Evolutionary conservation across 2,113 vertebrate species (phyloP).

Genomic region (Oxyruncus cristatus): DNA sequence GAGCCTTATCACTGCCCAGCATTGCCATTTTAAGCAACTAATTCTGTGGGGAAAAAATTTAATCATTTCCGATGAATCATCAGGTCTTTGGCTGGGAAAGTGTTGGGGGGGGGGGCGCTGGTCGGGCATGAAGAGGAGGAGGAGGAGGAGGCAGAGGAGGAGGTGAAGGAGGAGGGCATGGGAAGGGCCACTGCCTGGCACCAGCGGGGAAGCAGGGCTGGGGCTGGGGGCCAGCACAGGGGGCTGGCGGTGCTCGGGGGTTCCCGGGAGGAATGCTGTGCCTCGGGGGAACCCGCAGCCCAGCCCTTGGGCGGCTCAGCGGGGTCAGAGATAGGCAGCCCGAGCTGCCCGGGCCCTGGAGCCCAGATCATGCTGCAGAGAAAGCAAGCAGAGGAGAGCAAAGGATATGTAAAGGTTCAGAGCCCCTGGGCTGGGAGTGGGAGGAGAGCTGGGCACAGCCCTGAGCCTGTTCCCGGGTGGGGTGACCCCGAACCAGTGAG

Average conservation of each 20-base stretch:
- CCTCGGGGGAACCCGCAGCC: not conserved
- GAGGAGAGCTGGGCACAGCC: not conserved
- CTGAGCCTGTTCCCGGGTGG: not conserved
- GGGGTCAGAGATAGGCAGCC: not conserved
- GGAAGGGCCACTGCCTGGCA: not conserved
- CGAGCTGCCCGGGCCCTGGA: rapidly evolving
- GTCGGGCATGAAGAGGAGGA: not conserved
- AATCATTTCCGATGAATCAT: conserved; percentile 68
- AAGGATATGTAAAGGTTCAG: not conserved
- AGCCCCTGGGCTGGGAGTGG: not conserved
- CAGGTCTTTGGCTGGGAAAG: not conserved
- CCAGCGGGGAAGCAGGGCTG: rapidly evolving
- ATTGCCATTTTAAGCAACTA: conserved; percentile 56
- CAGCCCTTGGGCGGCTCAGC: rapidly evolving
- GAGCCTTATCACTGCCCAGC: conserved; percentile 20
- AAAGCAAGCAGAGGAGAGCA: not conserved
- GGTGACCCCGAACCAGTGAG: rapidly evolving
- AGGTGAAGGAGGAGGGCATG: not conserved
- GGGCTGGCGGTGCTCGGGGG: not conserved
- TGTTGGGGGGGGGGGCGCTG: not conserved
- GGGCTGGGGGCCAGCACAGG: not conserved
- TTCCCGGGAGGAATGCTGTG: not conserved
- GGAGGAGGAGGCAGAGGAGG: not conserved
- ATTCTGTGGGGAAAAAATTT: conserved; percentile 28
- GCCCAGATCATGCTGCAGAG: rapidly evolving